phyloP scores from a whole-genome alignment of 2,888 invertebrate species.

The Pandemis corylana region DNA sequence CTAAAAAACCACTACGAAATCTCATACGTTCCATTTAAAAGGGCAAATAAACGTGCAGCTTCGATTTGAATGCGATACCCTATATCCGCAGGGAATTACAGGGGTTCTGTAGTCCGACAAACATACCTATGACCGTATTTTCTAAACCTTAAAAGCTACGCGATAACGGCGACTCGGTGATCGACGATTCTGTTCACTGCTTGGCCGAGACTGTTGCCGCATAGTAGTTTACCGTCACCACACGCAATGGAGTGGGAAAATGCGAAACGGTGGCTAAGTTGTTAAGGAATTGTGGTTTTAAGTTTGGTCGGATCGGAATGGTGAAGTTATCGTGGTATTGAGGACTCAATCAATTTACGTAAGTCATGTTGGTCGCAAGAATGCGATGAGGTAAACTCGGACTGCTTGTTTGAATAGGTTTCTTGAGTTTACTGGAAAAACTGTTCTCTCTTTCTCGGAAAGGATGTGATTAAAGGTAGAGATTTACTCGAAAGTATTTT shows the following conservation, averaged over 20 bases:
- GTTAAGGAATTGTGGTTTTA: constrained; percentile 49
- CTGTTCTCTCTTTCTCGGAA: not conserved
- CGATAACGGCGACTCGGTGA: not conserved
- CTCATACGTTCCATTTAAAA: constrained; percentile 55
- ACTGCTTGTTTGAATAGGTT: constrained; percentile 37
- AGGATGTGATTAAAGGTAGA: not conserved
- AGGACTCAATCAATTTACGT: constrained; percentile 74
- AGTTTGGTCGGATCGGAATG: constrained; percentile 11
- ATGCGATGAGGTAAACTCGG: constrained; percentile 46
- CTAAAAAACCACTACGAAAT: constrained; percentile 47
- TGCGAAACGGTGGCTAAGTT: fast-evolving
- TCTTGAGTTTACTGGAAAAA: constrained; percentile 23
- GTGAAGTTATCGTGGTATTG: constrained; percentile 47
- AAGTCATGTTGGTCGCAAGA: constrained; percentile 73
- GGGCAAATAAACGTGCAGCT: constrained; percentile 65
- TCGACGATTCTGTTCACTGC: not conserved
- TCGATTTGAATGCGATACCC: constrained; percentile 67
- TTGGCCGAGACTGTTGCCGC: not conserved
- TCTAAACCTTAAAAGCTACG: not conserved
- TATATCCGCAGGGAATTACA: constrained; percentile 62
- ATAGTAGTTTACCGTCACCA: not conserved
- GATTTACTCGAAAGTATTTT: too few species aligned
- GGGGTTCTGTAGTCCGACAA: constrained; percentile 45
- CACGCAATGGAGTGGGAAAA: constrained; percentile 3
- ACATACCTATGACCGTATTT: constrained; percentile 44